Conservation (phyloP, 2,797 vertebrate species). For the Graptemys geographica region DNA sequence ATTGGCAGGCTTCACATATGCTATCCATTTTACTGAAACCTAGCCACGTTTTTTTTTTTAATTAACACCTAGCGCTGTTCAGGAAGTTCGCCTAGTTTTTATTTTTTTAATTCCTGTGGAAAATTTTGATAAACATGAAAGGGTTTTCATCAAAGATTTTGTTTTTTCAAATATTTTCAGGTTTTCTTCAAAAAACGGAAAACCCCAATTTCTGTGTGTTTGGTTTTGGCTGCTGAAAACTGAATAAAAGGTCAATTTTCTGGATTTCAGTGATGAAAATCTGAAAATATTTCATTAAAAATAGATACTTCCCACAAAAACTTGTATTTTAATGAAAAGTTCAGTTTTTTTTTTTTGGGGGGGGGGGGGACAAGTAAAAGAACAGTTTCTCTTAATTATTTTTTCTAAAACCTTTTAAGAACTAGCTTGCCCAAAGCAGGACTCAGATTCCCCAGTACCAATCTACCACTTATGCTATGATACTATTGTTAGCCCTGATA, state of each 20-base stretch:
- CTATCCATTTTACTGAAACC: neutral
- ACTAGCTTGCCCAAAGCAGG: neutral
- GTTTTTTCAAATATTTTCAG: neutral
- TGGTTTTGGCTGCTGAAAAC: neutral
- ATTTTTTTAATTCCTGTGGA: neutral
- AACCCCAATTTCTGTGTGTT: neutral
- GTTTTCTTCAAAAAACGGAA: neutral
- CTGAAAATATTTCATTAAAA: neutral
- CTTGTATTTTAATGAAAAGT: neutral
- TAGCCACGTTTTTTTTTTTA: too few relatives aligned
- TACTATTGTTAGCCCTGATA: neutral
- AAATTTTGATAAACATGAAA: neutral
- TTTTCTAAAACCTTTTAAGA: neutral
- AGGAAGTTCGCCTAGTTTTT: neutral
- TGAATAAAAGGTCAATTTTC: neutral
- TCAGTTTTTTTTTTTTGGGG: neutral
- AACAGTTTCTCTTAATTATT: neutral
- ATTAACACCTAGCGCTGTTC: neutral
- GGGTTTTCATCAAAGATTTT: rapidly evolving
- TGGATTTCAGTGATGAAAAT: neutral
- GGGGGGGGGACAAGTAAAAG: neutral
- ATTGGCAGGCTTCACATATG: neutral
- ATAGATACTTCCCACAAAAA: neutral
- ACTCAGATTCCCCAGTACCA: neutral
- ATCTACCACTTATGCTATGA: neutral